Evolutionary conservation across 2,888 invertebrate genomes (phyloP).

Genomic region (Acrocyrtus sp.): DNA sequence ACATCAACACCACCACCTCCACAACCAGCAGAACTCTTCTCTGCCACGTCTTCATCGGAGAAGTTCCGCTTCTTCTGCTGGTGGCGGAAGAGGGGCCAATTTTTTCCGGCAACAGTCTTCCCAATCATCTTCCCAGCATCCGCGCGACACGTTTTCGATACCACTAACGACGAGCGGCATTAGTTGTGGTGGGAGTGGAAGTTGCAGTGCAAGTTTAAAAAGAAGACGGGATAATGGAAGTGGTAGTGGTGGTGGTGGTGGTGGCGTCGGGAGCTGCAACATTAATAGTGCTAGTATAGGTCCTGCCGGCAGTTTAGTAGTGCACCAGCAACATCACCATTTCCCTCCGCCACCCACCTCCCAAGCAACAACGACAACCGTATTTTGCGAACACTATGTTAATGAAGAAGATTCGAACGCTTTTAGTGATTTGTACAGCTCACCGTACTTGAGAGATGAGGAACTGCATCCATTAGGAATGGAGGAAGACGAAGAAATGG

Average conservation of each 20-base stretch:
- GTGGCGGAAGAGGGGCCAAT: slow-evolving; percentile 14
- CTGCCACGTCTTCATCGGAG: too few relatives aligned
- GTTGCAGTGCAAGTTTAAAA: slow-evolving; percentile 41
- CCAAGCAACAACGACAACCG: slow-evolving; percentile 26
- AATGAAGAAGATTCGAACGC: slow-evolving; percentile 30
- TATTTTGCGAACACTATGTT: slow-evolving; percentile 43
- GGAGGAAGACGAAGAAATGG: slow-evolving; percentile 5
- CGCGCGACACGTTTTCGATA: slow-evolving; percentile 28
- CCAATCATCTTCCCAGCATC: neutral
- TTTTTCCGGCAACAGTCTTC: slow-evolving; percentile 37
- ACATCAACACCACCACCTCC: slow-evolving; percentile 11
- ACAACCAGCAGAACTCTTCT: neutral
- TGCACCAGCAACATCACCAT: slow-evolving; percentile 7
- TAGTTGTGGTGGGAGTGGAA: slow-evolving; percentile 23
- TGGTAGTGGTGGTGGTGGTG: slow-evolving; percentile 4
- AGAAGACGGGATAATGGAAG: slow-evolving; percentile 28
- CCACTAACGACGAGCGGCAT: slow-evolving; percentile 38
- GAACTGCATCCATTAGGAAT: slow-evolving; percentile 17
- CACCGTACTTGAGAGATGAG: slow-evolving; percentile 23
- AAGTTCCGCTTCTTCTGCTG: too few relatives aligned
- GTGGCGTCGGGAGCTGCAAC: too few relatives aligned
- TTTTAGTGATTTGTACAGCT: slow-evolving; percentile 38
- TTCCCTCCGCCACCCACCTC: too few relatives aligned
- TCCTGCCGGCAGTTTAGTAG: neutral
- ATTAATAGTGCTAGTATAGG: neutral